phyloP scores from a whole-genome alignment of 2,888 invertebrate genomes.

The Troilus luridus region DNA sequence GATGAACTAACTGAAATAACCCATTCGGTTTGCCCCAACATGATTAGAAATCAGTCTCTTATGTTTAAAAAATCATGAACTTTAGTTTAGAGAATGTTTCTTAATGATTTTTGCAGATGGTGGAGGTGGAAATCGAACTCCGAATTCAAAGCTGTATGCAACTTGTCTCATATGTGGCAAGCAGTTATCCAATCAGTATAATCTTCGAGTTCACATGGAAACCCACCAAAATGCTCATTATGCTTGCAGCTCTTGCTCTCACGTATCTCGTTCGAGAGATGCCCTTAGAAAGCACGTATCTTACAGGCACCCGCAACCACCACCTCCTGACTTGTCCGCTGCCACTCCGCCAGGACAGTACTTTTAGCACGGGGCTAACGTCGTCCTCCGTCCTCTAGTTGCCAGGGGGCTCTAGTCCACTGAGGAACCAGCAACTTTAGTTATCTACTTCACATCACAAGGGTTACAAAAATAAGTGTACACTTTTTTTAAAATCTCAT shows the following conservation, averaged over 20 bases:
- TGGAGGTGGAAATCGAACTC: constrained; percentile 59
- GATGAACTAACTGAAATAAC: too few species aligned
- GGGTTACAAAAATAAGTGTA: constrained; percentile 9
- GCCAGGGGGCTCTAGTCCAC: constrained; percentile 57
- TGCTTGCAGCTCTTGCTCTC: constrained; percentile 88
- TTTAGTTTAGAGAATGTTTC: not conserved
- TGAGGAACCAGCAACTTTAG: constrained; percentile 43
- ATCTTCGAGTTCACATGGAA: constrained; percentile 90
- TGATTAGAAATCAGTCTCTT: not conserved
- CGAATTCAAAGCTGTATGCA: constrained; percentile 72
- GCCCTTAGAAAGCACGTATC: constrained; percentile 91
- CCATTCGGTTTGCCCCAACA: too few species aligned
- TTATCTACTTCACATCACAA: constrained; percentile 48
- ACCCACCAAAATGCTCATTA: constrained; percentile 91
- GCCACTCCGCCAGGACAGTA: constrained; percentile 41
- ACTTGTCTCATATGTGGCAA: constrained; percentile 89
- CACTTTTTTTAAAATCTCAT: constrained; percentile 21
- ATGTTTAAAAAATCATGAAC: not conserved
- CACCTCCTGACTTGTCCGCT: constrained; percentile 42
- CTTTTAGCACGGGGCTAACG: constrained; percentile 55
- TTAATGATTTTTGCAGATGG: constrained; percentile 45
- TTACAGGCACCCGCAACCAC: constrained; percentile 77
- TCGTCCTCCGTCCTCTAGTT: constrained; percentile 47
- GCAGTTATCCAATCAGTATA: constrained; percentile 91
- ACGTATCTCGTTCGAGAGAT: constrained; percentile 89